Evolutionary conservation across 2,888 invertebrate species (phyloP).

Genomic region (Dasysyrphus albostriatus): DNA sequence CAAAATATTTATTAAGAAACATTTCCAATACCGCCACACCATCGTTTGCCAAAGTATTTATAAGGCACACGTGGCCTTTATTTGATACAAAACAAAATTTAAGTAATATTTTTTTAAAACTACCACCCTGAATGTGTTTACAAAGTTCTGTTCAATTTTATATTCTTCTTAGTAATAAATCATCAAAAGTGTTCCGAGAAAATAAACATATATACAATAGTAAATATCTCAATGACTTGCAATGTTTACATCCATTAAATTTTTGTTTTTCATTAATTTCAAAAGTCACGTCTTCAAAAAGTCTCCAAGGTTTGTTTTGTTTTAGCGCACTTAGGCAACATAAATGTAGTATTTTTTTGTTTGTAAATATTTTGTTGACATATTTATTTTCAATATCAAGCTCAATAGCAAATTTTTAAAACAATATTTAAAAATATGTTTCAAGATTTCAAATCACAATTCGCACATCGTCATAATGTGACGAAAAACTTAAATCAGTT

Average conservation of each 20-base stretch:
- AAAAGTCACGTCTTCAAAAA: slow-evolving; percentile 20
- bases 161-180: slow-evolving; percentile 6
- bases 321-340: background rate
- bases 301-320: slow-evolving; percentile 17
- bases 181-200: background rate
- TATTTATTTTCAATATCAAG: slow-evolving; percentile 30
- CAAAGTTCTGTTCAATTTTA: background rate
- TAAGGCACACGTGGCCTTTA: no score
- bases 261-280: background rate
- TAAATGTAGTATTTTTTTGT: background rate
- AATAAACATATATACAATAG: background rate
- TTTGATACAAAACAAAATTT: no score
- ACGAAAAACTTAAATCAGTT: background rate
- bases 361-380: background rate
- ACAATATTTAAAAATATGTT: background rate
- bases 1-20: no score
- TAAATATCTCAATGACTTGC: background rate
- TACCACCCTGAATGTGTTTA: background rate
- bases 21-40: no score
- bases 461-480: background rate
- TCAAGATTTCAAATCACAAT: background rate
- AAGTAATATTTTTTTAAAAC: no score
- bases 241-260: slow-evolving; percentile 24
- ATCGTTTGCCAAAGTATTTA: no score
- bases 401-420: background rate